Conservation (phyloP, 2,888 invertebrate species). For the Drosophila tanythrix region DNA sequence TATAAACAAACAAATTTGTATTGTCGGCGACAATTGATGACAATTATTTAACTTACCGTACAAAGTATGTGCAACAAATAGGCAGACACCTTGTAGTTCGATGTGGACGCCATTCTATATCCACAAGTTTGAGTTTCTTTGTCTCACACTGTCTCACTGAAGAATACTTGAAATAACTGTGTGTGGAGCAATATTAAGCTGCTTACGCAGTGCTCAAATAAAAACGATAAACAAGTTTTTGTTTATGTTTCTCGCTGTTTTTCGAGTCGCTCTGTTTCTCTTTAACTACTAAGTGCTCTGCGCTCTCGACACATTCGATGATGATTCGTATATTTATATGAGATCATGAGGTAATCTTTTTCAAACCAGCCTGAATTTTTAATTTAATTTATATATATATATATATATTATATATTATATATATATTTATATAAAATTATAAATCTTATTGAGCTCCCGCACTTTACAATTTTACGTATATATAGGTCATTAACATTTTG, state of each 20-base stretch:
- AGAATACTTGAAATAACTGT: conserved; percentile 22
- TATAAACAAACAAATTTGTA: conserved; percentile 13
- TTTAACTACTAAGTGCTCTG: neutral
- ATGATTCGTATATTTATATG: conserved; percentile 23
- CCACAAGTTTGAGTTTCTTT: neutral
- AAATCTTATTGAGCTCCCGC: conserved; percentile 7
- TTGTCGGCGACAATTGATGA: conserved; percentile 16
- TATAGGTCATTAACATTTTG: conserved; percentile 25
- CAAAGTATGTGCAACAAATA: conserved; percentile 74
- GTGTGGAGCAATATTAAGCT: conserved; percentile 6
- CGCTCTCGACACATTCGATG: conserved; percentile 10
- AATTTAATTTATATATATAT: conserved; percentile 24
- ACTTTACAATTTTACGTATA: neutral
- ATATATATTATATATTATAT: neutral
- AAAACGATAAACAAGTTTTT: conserved; percentile 31
- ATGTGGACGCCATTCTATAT: conserved; percentile 72
- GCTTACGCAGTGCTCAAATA: conserved; percentile 5
- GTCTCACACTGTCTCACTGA: neutral
- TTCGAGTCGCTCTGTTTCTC: conserved; percentile 1
- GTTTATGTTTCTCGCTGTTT: neutral
- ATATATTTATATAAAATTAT: conserved; percentile 23
- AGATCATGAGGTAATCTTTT: conserved; percentile 40
- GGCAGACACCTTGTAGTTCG: conserved; percentile 69
- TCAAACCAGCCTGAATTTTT: conserved; percentile 8
- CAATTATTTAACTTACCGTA: conserved; percentile 66